Evolutionary conservation across 2,888 invertebrate species (phyloP).

Genomic region (Diplazon laetatorius): DNA sequence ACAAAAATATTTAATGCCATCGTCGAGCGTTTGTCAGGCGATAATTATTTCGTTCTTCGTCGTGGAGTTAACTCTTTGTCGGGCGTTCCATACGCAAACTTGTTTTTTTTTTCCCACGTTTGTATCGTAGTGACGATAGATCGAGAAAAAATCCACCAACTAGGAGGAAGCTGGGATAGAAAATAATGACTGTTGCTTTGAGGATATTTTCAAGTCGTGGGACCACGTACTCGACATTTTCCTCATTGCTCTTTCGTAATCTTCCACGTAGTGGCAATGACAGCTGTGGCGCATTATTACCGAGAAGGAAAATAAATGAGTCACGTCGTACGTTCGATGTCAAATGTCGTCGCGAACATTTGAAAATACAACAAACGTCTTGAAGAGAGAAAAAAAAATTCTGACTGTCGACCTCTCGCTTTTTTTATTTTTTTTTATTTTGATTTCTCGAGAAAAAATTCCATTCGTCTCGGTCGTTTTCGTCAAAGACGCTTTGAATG

Average conservation of each 20-base stretch:
- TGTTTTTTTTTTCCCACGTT: neutral
- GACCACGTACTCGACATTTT: conserved; percentile 18
- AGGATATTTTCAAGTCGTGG: conserved; percentile 19
- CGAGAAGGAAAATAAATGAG: neutral
- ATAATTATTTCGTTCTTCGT: neutral
- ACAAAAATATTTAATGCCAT: no score
- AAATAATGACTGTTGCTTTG: conserved; percentile 36
- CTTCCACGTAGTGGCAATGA: neutral
- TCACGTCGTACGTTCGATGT: neutral
- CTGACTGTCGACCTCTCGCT: no score
- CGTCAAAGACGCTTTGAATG: no score
- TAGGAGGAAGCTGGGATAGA: conserved; percentile 17
- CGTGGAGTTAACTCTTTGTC: neutral
- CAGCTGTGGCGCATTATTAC: neutral
- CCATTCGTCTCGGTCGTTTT: no score
- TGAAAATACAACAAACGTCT: no score
- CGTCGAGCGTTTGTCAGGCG: neutral
- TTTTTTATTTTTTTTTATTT: no score
- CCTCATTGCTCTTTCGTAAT: conserved; percentile 26
- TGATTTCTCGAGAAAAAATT: no score
- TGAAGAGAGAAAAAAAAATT: no score
- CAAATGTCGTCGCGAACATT: no score
- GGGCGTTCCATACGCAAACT: neutral
- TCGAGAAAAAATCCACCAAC: conserved; percentile 6
- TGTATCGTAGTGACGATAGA: conserved; percentile 13